phyloP scores from a whole-genome alignment of 2,888 invertebrate species.

The Bhutanitis thaidina region DNA sequence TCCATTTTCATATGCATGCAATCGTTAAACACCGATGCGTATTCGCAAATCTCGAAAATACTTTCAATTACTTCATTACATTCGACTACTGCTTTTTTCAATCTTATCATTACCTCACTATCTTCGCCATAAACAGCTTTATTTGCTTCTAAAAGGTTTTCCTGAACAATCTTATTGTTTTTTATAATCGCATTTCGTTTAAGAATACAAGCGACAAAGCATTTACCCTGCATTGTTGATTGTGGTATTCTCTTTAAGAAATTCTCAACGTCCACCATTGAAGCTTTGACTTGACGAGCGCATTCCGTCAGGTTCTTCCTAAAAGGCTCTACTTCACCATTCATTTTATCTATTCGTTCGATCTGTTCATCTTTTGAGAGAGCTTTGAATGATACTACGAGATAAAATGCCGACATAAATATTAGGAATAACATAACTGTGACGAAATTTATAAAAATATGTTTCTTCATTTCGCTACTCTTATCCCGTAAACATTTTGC shows the following conservation, averaged over 20 bases:
- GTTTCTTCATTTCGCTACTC: constrained; percentile 34
- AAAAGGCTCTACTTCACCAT: constrained; percentile 59
- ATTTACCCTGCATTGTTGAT: constrained; percentile 56
- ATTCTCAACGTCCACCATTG: constrained; percentile 55
- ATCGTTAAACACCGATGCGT: constrained; percentile 66
- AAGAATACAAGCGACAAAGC: constrained; percentile 68
- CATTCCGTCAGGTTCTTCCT: constrained; percentile 64
- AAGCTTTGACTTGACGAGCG: constrained; percentile 61
- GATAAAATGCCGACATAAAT: constrained; percentile 37
- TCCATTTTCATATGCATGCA: constrained; percentile 76
- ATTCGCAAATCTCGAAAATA: constrained; percentile 69
- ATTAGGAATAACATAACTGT: constrained; percentile 31
- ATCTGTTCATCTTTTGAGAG: constrained; percentile 61
- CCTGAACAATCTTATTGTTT: constrained; percentile 52
- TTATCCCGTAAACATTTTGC: constrained; percentile 31
- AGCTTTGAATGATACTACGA: constrained; percentile 51
- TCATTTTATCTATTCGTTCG: constrained; percentile 46
- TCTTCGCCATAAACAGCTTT: constrained; percentile 59
- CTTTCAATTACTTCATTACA: constrained; percentile 46
- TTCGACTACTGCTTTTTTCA: constrained; percentile 51
- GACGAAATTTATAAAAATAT: constrained; percentile 27
- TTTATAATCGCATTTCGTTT: constrained; percentile 59
- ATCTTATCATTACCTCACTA: constrained; percentile 53
- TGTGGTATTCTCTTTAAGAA: constrained; percentile 66
- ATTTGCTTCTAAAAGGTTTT: constrained; percentile 54